Evolutionary conservation across 2,797 vertebrate species (phyloP).

Genomic region (Lithobates pipiens): DNA sequence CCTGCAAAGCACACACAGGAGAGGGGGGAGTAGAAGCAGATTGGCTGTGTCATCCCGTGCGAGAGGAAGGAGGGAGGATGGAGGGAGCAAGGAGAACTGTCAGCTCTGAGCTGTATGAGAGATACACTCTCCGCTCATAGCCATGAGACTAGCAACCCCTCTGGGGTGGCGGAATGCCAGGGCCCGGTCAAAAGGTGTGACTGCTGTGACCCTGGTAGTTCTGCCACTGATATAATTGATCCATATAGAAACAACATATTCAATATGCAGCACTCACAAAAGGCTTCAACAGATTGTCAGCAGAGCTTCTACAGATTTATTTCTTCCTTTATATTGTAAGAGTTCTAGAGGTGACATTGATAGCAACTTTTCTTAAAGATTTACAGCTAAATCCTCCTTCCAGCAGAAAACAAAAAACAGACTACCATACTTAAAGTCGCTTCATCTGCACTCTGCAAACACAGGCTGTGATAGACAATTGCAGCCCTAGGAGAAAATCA

Average conservation of each 20-base stretch:
- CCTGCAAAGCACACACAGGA: no score
- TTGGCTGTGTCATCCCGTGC: no score
- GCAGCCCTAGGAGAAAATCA: conserved; percentile 53
- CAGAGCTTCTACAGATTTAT: background rate
- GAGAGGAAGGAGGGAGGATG: no score
- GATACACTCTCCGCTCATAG: no score
- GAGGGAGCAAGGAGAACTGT: no score
- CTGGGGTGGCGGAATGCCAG: no score
- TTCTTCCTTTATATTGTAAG: background rate
- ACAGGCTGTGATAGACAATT: conserved; percentile 46
- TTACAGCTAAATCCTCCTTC: conserved; percentile 19
- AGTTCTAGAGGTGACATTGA: conserved; percentile 5
- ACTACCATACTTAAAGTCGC: conserved; percentile 15
- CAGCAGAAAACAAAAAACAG: no score
- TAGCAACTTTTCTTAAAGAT: conserved; percentile 38
- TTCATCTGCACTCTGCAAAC: conserved; percentile 18
- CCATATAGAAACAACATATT: background rate
- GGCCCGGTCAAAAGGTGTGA: no score
- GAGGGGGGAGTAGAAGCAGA: no score
- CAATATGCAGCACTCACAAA: background rate
- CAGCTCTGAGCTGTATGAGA: no score
- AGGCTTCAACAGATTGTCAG: background rate
- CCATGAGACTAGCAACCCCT: no score
- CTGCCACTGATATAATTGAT: background rate
- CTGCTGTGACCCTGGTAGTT: no score